These are phyloP conservation scores for Acanthoscelides obtectus DNA, from an alignment of 2,888 invertebrate species.

Conservation along the genomic window DNA sequence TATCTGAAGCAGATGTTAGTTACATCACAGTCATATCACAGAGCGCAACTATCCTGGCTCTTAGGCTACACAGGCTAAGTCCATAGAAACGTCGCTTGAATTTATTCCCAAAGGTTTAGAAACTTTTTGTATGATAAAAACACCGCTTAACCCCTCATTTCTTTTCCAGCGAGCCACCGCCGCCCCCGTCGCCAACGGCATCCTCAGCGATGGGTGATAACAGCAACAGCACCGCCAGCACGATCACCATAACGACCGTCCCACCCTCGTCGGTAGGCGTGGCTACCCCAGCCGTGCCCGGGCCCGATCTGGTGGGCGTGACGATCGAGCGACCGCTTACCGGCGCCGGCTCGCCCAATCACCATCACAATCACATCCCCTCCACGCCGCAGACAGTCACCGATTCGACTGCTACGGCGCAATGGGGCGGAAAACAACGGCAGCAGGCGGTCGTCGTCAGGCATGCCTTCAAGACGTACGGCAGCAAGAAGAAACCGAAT, in stretches of 20 bases:
- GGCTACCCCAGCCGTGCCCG: constrained; percentile 27
- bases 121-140: too few relatives aligned
- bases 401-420: constrained; percentile 39
- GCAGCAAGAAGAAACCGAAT: constrained; percentile 80
- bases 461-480: constrained; percentile 86
- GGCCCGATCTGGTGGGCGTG: constrained; percentile 45
- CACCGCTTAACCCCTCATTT: too few relatives aligned
- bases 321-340: constrained; percentile 41
- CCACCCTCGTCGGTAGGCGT: constrained; percentile 40
- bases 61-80: too few relatives aligned
- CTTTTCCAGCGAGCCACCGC: background rate
- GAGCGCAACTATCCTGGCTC: too few relatives aligned
- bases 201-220: background rate
- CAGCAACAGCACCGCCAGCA: background rate
- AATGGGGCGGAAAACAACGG: constrained; percentile 57
- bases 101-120: too few relatives aligned
- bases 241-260: constrained; percentile 40
- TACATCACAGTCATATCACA: too few relatives aligned
- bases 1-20: too few relatives aligned
- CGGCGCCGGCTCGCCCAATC: background rate
- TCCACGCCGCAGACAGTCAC: constrained; percentile 38
- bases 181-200: too few relatives aligned
- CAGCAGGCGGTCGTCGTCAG: constrained; percentile 85
- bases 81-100: too few relatives aligned
- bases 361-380: constrained; percentile 23